Evolutionary conservation across 2,888 invertebrate genomes (phyloP).

Genomic region (Mythimna albipuncta): DNA sequence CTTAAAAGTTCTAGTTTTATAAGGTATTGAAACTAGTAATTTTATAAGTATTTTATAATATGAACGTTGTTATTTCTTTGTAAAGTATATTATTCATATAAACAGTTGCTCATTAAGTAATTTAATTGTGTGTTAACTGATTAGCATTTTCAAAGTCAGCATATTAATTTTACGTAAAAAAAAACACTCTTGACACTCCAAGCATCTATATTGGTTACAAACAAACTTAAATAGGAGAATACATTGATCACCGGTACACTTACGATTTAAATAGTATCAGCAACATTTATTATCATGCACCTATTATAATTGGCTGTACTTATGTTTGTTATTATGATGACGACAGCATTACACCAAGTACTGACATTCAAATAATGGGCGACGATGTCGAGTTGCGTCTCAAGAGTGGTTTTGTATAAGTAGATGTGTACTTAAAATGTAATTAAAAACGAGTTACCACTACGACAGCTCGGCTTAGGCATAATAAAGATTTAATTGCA

Average conservation of each 20-base stretch:
- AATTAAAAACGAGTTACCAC: constrained; percentile 84
- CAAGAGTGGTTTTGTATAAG: constrained; percentile 70
- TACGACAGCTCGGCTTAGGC: constrained; percentile 72
- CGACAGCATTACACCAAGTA: constrained; percentile 54
- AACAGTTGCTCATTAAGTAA: background rate
- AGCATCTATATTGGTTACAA: background rate
- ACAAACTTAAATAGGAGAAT: constrained; percentile 9
- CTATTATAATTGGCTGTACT: constrained; percentile 59
- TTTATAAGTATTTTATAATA: constrained; percentile 1
- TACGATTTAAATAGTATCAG: constrained; percentile 52
- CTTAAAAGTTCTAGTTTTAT: constrained; percentile 27
- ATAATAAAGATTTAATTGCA: constrained; percentile 83
- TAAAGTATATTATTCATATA: background rate
- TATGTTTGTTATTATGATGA: constrained; percentile 72
- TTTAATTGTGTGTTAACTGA: background rate
- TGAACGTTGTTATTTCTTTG: background rate
- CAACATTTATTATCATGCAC: constrained; percentile 55
- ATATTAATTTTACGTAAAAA: background rate
- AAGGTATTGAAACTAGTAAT: constrained; percentile 10
- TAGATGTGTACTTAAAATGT: constrained; percentile 80
- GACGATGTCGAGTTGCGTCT: constrained; percentile 69
- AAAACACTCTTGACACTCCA: background rate
- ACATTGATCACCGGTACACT: constrained; percentile 20
- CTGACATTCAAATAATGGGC: constrained; percentile 69
- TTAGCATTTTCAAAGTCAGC: background rate